A percentile compares a stretch with the other conserved stretches of the same genome.
phyloP scores from a whole-genome alignment of 2,113 vertebrate species.

The Grallaria varia region DNA sequence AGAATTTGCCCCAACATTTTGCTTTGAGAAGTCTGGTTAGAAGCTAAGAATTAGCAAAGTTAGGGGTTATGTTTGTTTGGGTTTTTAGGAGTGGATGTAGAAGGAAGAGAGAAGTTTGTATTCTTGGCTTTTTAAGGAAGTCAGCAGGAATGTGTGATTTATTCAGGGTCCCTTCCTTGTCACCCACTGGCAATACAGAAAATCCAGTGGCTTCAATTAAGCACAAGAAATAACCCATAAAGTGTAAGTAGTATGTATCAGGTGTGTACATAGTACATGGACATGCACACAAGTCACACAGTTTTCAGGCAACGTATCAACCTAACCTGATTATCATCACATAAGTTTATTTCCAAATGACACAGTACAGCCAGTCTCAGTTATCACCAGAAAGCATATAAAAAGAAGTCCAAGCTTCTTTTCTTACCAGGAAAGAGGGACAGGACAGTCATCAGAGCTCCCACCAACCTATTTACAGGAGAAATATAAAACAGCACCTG shows the following conservation, averaged over 20 bases:
- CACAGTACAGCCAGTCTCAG: not conserved
- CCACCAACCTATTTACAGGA: slow-evolving; percentile 92
- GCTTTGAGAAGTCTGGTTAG: not conserved
- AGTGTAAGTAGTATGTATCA: not conserved
- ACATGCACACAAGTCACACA: not conserved
- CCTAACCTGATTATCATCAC: not conserved
- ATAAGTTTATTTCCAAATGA: not conserved
- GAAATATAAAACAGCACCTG: slow-evolving; percentile 92
- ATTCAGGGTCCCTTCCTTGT: not conserved
- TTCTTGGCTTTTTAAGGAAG: not conserved
- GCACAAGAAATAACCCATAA: not conserved
- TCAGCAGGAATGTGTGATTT: not conserved
- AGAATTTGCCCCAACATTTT: not conserved
- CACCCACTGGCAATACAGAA: not conserved
- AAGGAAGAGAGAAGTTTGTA: not conserved
- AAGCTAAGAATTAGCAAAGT: not conserved
- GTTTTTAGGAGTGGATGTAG: not conserved
- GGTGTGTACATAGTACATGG: not conserved
- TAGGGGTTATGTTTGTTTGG: not conserved
- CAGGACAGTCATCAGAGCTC: slow-evolving; percentile 91
- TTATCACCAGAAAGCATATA: not conserved
- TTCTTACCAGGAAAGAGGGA: slow-evolving; percentile 95
- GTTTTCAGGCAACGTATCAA: not conserved
- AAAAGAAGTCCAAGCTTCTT: not conserved
- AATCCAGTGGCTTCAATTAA: not conserved